Base-by-base conservation (phyloP, 2,113 vertebrate species). In the Lontra canadensis region DNA sequence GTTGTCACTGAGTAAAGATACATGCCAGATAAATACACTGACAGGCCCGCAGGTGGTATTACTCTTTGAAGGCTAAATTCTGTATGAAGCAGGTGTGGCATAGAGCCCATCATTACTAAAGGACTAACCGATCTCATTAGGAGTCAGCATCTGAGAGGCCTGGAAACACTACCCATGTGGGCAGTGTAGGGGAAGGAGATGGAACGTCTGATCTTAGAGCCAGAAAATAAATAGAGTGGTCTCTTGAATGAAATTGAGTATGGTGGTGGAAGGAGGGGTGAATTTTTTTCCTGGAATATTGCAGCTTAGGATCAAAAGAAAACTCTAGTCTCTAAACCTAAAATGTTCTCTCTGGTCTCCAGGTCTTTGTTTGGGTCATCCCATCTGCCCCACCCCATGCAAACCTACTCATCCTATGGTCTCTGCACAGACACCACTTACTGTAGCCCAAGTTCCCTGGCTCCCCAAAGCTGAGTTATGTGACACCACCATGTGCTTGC, bases 1-100 rank as follows among this genome's bases (percentile, higher is more conserved):
- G 10, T 18, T 87, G 25, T 88, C 85, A 65, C 52, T 86, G 65
- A 93, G 59, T 73, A 81, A 88, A 93, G 93, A 47, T 71, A 57
- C 0, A 21, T 20, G 21, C 8, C 65, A 26, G 23, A 71, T 83
- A 93, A 80, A 94, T 13, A 39, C 4, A 31, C 49, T 20, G 26
- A 85, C 65, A 42, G 57, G 4, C 31, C 52, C 0, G 31, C 36
- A n/a, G 42, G 47, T 52, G 29, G 44, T 11, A 14, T 47, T 15
- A 29, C 31, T 59, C 31, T 59, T 90, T 11, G 26, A 34, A 89
- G 13, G 42, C n/a, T 79, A n/a, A 69, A 80, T 92, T 90, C 84
- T 61, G 7, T 11, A 31, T 18, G 34, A 65, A 73, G 20, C 88
- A 88, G 78, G 73, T 31, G 25, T 36, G 69, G 4, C 57, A 34